phyloP scores from a whole-genome alignment of 2,113 vertebrate species.

The Polyodon spathula region DNA sequence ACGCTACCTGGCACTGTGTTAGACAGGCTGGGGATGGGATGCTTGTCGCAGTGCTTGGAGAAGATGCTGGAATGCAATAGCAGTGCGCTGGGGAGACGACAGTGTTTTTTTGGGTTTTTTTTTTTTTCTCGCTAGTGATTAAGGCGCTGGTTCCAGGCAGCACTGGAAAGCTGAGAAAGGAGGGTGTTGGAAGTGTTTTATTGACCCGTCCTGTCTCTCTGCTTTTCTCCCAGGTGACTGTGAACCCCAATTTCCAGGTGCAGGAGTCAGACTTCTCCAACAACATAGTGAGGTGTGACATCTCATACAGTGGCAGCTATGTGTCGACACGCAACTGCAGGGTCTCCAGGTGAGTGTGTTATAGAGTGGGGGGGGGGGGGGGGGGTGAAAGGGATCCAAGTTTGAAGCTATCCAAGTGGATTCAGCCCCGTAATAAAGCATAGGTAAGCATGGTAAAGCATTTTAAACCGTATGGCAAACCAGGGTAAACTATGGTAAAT shows the following conservation, averaged over 20 bases:
- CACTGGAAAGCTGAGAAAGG: not conserved
- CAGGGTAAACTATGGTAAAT: too few species aligned
- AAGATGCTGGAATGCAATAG: too few species aligned
- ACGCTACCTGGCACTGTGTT: too few species aligned
- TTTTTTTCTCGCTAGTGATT: not conserved
- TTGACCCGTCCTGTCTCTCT: not conserved
- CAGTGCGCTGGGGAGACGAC: not conserved
- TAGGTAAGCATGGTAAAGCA: too few species aligned
- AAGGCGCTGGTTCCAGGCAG: too few species aligned
- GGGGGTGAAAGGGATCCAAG: too few species aligned
- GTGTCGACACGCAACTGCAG: constrained; percentile 59
- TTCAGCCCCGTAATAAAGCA: too few species aligned
- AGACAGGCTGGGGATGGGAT: too few species aligned
- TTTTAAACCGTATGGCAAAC: too few species aligned
- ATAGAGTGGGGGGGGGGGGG: too few species aligned
- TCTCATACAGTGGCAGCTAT: constrained; percentile 56
- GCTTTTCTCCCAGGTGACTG: constrained; percentile 48
- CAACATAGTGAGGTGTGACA: constrained; percentile 55
- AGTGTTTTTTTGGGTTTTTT: not conserved
- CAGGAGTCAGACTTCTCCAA: constrained; percentile 63
- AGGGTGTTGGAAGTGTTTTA: not conserved
- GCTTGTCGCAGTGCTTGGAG: too few species aligned
- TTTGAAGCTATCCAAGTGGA: too few species aligned
- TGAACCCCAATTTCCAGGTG: constrained; percentile 60
- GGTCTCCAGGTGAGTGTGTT: constrained; percentile 42